Evolutionary conservation across 2,797 vertebrate species (phyloP).

Genomic region (Cossypha heuglini): DNA sequence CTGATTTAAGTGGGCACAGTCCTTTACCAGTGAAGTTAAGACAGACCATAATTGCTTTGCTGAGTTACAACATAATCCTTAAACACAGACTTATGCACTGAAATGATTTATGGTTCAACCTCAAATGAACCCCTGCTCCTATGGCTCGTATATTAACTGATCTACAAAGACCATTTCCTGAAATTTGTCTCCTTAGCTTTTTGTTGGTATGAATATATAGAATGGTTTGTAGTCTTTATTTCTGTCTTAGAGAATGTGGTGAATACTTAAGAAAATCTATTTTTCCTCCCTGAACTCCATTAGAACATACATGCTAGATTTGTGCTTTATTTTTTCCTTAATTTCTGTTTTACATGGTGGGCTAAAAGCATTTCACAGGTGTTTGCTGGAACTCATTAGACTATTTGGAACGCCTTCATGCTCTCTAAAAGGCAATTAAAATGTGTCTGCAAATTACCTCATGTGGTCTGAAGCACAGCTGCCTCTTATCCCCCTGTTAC

Average conservation of each 20-base stretch:
- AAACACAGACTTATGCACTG: neutral
- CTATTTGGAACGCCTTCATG: slow-evolving; percentile 82
- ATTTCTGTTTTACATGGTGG: slow-evolving; percentile 76
- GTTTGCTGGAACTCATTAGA: slow-evolving; percentile 83
- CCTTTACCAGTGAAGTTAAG: neutral
- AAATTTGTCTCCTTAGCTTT: neutral
- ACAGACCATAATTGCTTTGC: neutral
- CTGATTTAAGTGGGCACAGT: neutral
- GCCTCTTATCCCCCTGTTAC: slow-evolving; percentile 75
- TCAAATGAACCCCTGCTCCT: neutral
- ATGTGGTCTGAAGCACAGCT: slow-evolving; percentile 79
- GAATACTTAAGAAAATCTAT: neutral
- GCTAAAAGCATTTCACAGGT: slow-evolving; percentile 83
- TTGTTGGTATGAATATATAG: neutral
- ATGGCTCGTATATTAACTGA: neutral
- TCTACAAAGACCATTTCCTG: neutral
- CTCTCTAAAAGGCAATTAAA: slow-evolving; percentile 85
- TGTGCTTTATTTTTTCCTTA: slow-evolving; percentile 68
- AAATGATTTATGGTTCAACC: neutral
- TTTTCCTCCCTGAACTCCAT: neutral
- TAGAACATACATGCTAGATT: slow-evolving; percentile 22
- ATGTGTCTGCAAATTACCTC: slow-evolving; percentile 82
- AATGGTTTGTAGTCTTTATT: neutral
- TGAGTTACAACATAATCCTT: neutral
- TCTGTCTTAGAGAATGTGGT: neutral